These are phyloP conservation scores for Tetranychus cinnabarinus DNA, from an alignment of 1,140 invertebrate species.

Conservation along the genomic window DNA sequence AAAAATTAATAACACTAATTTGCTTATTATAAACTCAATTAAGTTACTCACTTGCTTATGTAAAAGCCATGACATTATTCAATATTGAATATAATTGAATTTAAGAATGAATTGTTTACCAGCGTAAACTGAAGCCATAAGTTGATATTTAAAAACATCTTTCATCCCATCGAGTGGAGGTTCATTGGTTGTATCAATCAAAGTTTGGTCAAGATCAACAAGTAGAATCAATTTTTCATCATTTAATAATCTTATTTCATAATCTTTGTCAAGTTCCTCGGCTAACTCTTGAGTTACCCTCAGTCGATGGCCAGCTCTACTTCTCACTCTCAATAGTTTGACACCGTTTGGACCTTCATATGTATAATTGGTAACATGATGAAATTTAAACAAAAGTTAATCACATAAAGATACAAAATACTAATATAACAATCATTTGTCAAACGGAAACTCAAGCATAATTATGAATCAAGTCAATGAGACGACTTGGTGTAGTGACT, in stretches of 20 bases:
- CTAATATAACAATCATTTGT: no score
- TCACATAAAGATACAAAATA: no score
- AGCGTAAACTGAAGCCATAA: constrained; percentile 50
- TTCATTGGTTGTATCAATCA: constrained; percentile 97
- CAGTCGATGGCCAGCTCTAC: constrained; percentile 48
- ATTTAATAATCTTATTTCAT: constrained; percentile 55
- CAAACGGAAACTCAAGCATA: constrained; percentile 33
- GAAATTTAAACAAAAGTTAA: no score
- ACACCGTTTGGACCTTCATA: constrained; percentile 12
- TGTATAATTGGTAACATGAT: neutral
- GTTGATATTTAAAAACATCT: constrained; percentile 81
- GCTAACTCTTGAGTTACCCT: constrained; percentile 71
- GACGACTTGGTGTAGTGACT: constrained; percentile 69
- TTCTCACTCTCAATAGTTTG: constrained; percentile 53
- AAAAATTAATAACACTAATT: neutral
- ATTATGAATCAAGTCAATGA: constrained; percentile 70
- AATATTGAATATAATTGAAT: neutral
- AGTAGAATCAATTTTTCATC: constrained; percentile 72
- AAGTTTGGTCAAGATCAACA: constrained; percentile 93
- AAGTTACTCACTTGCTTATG: neutral
- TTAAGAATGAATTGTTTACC: constrained; percentile 32
- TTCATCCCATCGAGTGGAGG: constrained; percentile 38
- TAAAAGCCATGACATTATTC: neutral
- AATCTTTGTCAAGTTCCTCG: constrained; percentile 62
- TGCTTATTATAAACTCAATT: neutral